Base-by-base conservation (phyloP, 37 sponge, comb jelly and placozoan species). In the Tethya wilhelma region DNA sequence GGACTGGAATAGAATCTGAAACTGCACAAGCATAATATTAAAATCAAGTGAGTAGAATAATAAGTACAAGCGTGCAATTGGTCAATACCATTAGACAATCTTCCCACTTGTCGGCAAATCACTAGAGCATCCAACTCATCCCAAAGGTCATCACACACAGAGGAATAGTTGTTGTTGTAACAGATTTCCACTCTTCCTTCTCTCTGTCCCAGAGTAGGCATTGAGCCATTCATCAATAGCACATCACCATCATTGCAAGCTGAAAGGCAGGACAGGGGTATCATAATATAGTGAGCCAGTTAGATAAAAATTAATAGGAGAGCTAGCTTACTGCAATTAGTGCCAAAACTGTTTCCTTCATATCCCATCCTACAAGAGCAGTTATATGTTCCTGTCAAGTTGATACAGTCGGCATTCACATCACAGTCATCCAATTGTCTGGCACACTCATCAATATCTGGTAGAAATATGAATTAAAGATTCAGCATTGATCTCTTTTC, bases 141-240 rank as follows among this genome's bases (percentile, higher is more conserved):
- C 81, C 81, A 80, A 7, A 32, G 28, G 59, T 80, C 81, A 58
- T 80, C 70, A 58, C 81, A 80, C 19, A 80, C 41, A 26, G 81
- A 56, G 40, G 44, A 26, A 57, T 80, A 80, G 29, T 0, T 7
- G 30, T 62, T 44, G 1, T 40, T 34, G 11, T 49, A 58, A 38
- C 81, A 80, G 6, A 80, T 70, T 62, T 80, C 81, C 39, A 80
- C 81, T 70, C 81, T 69, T 30, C 81, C 81, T 39, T 69, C 81
- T 23, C 32, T 49, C 30, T 56, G 71, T 56, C 37, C 58, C 3
- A 70, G 25, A 23, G 44, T 49, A 12, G 67, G 66, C 7, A 30
- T 33, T 37, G 81, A 38, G 1, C 81, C 81, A 58, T 80, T 80
- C 42, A 38, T 62, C 62, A 80, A 29, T 5, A 56, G 17, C 12